phyloP scores from a whole-genome alignment of 2,797 vertebrate species.

The Mormyrops boulengeri region DNA sequence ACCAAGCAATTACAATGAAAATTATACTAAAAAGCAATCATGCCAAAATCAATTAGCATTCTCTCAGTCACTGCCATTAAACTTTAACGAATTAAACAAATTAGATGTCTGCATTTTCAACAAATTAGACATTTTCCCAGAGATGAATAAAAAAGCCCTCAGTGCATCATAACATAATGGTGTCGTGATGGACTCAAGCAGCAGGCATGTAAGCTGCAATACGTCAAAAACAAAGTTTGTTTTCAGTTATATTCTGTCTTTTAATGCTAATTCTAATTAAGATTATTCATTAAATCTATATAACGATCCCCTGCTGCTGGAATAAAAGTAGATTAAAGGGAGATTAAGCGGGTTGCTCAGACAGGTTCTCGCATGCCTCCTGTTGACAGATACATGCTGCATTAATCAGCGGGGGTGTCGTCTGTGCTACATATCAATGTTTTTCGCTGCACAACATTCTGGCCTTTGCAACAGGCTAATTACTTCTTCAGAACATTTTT shows the following conservation, averaged over 20 bases:
- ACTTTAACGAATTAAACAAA: background rate
- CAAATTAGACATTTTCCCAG: background rate
- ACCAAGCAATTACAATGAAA: background rate
- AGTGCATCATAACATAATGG: background rate
- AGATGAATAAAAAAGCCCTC: background rate
- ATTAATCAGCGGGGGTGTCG: background rate
- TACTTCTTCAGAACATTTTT: constrained; percentile 12
- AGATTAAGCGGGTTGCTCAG: background rate
- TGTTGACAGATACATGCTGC: constrained; percentile 5
- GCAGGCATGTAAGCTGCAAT: background rate
- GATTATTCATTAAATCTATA: constrained; percentile 15
- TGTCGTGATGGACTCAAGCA: background rate
- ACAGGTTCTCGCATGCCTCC: background rate
- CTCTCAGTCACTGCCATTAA: background rate
- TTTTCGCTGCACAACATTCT: background rate
- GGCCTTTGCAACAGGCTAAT: constrained; percentile 7
- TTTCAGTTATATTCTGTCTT: background rate
- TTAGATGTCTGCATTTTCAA: background rate
- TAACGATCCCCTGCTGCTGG: background rate
- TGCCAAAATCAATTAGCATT: background rate
- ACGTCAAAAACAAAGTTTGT: background rate
- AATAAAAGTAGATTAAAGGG: constrained; percentile 7
- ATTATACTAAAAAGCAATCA: background rate
- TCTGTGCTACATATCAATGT: background rate
- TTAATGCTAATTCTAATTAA: constrained; percentile 1